Evolutionary conservation across 2,113 vertebrate species (phyloP), one percentile per base, ranked within the genome.

Genomic region (Catharus fuscescens): DNA sequence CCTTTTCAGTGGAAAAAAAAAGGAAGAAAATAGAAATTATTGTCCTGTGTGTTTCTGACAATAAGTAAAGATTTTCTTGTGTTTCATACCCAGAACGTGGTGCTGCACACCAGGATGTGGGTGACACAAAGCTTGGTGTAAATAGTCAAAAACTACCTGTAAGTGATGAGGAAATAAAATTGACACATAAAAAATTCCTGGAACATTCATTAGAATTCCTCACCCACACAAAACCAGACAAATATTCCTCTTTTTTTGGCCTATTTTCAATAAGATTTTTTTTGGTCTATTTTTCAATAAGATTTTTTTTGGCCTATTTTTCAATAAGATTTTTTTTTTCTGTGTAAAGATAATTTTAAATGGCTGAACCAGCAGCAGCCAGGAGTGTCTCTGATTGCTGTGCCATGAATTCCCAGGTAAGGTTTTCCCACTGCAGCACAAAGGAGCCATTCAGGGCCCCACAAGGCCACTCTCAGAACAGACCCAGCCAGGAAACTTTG

Each of bases 71-170:
- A 44, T 62, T 62, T 23, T 53, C 48, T 31, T 32, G 18, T 67
- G 81, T 70, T 83, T 87, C 85, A 52, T 4, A 61, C 80, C 56
- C 54, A 84, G 45, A 69, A 42, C 1, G 26, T 44, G 80, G 62
- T 80, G 66, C 77, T 80, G 77, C 80, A 53, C 5, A 31, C 56
- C 95, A 96, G 94, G 80, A 79, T 92, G 90, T 82, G 91, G 88
- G 62, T 82, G 92, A 82, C 52, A 47, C 88, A 91, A 89, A 94
- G 86, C 66, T 85, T 64, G 20, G 61, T 5, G 9, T 18, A 66
- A 16, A 56, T 70, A 81, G 44, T 57, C 36, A 90, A 83, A 93
- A 93, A 86, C 53, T 25, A 42, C 17, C 56, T 78, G 69, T 53
- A 42, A 64, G 40, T 26, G 5, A 70, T 14, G 72, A 71, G 14